Percentiles rank a stretch among this genome's conserved stretches.
Conservation (phyloP, 2,888 invertebrate species). For the Abrostola tripartita region DNA sequence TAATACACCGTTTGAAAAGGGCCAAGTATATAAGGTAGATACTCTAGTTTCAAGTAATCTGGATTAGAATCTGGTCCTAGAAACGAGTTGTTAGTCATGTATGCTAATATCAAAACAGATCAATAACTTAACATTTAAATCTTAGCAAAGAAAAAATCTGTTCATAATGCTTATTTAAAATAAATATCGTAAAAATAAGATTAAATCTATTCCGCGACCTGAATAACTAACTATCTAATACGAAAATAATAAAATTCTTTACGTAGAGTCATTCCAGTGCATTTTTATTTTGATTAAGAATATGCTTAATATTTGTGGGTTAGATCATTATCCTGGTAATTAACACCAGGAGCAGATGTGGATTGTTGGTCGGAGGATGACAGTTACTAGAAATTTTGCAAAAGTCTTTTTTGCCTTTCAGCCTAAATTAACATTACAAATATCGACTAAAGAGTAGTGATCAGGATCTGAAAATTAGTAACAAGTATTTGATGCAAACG, state of each 20-base stretch:
- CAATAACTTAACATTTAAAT: background rate
- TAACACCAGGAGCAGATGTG: no score
- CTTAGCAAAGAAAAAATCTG: background rate
- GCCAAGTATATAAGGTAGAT: slow-evolving; percentile 2
- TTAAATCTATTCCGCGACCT: slow-evolving; percentile 35
- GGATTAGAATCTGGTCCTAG: background rate
- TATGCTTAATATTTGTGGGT: background rate
- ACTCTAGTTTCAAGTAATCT: background rate
- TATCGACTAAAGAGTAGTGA: no score
- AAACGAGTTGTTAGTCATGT: slow-evolving; percentile 1
- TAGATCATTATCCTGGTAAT: no score
- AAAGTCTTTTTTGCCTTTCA: no score
- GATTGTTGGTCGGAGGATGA: no score
- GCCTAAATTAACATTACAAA: no score
- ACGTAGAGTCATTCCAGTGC: slow-evolving; percentile 17
- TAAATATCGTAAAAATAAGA: slow-evolving; percentile 5
- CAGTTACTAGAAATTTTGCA: no score
- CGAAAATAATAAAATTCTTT: slow-evolving; percentile 24
- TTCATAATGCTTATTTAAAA: background rate
- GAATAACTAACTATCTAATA: slow-evolving; percentile 17
- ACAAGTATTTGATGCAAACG: no score
- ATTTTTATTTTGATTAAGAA: slow-evolving; percentile 7
- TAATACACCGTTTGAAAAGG: slow-evolving; percentile 1
- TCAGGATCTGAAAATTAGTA: no score
- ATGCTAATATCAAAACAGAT: slow-evolving; percentile 3